phyloP scores from a whole-genome alignment of 2,888 invertebrate genomes.

The Diarsia rubi region DNA sequence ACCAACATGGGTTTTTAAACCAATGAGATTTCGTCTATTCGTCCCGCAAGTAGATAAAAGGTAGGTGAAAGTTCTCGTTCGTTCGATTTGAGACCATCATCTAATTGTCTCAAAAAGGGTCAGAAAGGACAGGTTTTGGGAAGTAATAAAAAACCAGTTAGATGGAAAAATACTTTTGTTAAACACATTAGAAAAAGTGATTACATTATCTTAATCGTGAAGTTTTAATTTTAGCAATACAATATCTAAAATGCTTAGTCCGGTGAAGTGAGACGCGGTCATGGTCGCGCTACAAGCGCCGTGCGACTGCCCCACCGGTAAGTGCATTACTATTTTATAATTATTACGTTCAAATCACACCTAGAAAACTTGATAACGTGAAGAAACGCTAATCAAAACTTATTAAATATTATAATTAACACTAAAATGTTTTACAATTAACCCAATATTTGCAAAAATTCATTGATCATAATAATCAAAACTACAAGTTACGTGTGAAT shows the following conservation, averaged over 20 bases:
- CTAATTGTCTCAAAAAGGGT: not conserved
- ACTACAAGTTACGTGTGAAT: conserved; percentile 58
- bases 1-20: not conserved
- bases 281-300: conserved; percentile 2
- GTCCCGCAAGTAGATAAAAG: not conserved
- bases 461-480: conserved; percentile 42
- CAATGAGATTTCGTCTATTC: not conserved
- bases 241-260: conserved; percentile 50
- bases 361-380: conserved; percentile 73
- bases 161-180: conserved; percentile 80
- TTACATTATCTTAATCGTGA: conserved; percentile 75
- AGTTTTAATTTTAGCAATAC: conserved; percentile 71
- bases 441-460: conserved; percentile 46
- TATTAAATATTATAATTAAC: conserved; percentile 69
- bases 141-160: conserved; percentile 55
- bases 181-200: conserved; percentile 80
- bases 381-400: conserved; percentile 74
- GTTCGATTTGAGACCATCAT: not conserved
- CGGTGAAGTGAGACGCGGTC: conserved; percentile 42
- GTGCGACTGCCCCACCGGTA: conserved; percentile 43
- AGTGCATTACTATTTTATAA: conserved; percentile 60
- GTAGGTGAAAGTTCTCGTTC: not conserved
- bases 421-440: conserved; percentile 70
- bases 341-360: conserved; percentile 76
- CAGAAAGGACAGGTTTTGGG: not conserved